Conservation (phyloP, 64 coral and sea anemone species). For the Stichodactyla helianthus region DNA sequence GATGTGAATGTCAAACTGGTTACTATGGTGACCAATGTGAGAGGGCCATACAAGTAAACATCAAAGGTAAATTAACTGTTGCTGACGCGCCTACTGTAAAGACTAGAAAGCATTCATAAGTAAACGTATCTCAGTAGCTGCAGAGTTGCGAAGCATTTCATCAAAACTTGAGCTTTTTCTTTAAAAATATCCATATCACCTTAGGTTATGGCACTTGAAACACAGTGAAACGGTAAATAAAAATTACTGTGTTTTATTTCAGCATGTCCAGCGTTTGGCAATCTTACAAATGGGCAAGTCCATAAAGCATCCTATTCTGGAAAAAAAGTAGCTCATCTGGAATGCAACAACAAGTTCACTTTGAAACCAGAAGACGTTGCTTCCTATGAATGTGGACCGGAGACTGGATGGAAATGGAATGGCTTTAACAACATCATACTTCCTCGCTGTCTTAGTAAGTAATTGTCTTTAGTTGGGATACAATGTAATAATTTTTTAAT, state of each 20-base stretch:
- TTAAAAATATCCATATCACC: too few relatives aligned
- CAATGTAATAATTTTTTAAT: not conserved
- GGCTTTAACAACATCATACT: not conserved
- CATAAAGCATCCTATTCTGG: conserved; percentile 27
- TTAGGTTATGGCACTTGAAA: too few relatives aligned
- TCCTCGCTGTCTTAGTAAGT: conserved; percentile 40
- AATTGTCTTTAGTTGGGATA: too few relatives aligned
- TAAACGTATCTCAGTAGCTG: too few relatives aligned
- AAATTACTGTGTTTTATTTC: not conserved
- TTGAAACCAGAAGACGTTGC: conserved; percentile 30
- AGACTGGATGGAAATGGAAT: conserved; percentile 69
- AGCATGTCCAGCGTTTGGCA: conserved; percentile 29
- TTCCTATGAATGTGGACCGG: conserved; percentile 54
- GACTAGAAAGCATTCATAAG: too few relatives aligned
- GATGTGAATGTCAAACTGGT: conserved; percentile 49
- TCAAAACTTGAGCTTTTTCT: too few relatives aligned
- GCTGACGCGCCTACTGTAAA: too few relatives aligned
- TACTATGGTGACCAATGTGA: conserved; percentile 46
- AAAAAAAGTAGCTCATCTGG: conserved; percentile 24
- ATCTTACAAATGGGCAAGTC: conserved; percentile 32
- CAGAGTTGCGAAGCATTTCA: too few relatives aligned
- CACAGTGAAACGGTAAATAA: too few relatives aligned
- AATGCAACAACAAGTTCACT: conserved; percentile 29
- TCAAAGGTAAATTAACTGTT: not conserved
- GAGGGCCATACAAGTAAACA: not conserved